Evolutionary conservation across 2,797 vertebrate genomes (phyloP).

Genomic region (Clarias platycephalus): DNA sequence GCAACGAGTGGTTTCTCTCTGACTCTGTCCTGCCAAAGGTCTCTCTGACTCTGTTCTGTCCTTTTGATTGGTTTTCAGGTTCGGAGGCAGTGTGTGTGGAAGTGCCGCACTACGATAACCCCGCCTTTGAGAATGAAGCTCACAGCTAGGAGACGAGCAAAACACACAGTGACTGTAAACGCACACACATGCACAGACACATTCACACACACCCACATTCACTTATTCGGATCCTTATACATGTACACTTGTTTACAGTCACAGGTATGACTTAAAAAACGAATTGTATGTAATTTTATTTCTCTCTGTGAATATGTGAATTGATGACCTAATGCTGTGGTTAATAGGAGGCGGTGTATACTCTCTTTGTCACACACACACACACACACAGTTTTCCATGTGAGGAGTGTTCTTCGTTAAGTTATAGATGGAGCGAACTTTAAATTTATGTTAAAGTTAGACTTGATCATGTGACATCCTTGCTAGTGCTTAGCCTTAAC

Average conservation of each 20-base stretch:
- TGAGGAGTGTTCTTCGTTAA: too few species aligned
- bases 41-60: too few species aligned
- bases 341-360: not conserved
- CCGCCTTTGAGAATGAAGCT: constrained; percentile 75
- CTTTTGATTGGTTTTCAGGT: not conserved
- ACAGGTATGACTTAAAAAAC: too few species aligned
- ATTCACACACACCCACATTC: not conserved
- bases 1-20: too few species aligned
- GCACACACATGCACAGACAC: not conserved
- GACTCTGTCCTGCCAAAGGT: not conserved
- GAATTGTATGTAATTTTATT: not conserved
- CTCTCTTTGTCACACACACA: not conserved
- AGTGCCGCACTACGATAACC: constrained; percentile 79
- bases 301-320: not conserved
- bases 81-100: constrained; percentile 54
- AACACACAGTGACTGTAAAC: not conserved
- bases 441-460: not conserved
- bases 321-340: constrained; percentile 2
- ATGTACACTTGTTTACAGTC: not conserved
- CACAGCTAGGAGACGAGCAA: constrained; percentile 17
- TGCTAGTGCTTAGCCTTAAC: not conserved
- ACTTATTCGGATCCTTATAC: not conserved
- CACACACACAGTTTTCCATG: too few species aligned
- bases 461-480: not conserved
- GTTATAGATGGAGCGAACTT: too few species aligned